Percentiles rank a stretch among this genome's conserved stretches.
These are phyloP conservation scores for Beris morrisii DNA, from an alignment of 2,888 invertebrate species.

Conservation along the genomic window DNA sequence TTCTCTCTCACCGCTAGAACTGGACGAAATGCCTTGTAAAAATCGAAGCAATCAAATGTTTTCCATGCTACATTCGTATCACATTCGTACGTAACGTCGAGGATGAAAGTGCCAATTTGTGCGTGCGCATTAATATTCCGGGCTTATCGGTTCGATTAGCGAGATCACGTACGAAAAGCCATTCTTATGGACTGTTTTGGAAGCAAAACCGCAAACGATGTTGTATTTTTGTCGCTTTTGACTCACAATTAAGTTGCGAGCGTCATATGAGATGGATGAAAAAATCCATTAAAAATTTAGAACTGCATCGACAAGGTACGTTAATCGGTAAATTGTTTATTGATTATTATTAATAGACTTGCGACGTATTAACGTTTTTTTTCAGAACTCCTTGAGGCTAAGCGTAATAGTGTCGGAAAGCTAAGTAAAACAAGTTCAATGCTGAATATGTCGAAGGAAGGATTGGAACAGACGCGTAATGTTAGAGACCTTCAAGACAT, in stretches of 20 bases:
- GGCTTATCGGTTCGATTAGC: conserved; percentile 53
- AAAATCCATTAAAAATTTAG: conserved; percentile 55
- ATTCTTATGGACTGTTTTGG: conserved; percentile 56
- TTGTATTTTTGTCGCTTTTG: conserved; percentile 54
- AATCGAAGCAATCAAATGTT: conserved; percentile 56
- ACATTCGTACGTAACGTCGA: conserved; percentile 46
- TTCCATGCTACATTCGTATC: conserved; percentile 55
- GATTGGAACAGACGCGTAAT: conserved; percentile 4
- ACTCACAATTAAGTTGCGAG: conserved; percentile 50
- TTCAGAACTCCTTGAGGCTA: conserved; percentile 19
- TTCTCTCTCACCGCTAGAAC: conserved; percentile 38
- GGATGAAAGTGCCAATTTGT: conserved; percentile 42
- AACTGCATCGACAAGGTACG: conserved; percentile 50
- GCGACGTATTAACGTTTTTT: neutral
- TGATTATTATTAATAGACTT: neutral
- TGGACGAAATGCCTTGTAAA: conserved; percentile 55
- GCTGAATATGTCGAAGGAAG: neutral
- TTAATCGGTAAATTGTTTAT: conserved; percentile 9
- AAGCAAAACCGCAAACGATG: conserved; percentile 55
- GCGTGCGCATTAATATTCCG: conserved; percentile 54
- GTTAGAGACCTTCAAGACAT: conserved; percentile 43
- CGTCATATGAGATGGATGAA: conserved; percentile 56
- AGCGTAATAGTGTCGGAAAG: conserved; percentile 20
- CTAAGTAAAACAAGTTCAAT: neutral
- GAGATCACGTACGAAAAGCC: conserved; percentile 52